A percentile compares a stretch with the other conserved stretches of the same genome.
phyloP scores from a whole-genome alignment of 2,113 vertebrate genomes.

The Aptenodytes forsteri region DNA sequence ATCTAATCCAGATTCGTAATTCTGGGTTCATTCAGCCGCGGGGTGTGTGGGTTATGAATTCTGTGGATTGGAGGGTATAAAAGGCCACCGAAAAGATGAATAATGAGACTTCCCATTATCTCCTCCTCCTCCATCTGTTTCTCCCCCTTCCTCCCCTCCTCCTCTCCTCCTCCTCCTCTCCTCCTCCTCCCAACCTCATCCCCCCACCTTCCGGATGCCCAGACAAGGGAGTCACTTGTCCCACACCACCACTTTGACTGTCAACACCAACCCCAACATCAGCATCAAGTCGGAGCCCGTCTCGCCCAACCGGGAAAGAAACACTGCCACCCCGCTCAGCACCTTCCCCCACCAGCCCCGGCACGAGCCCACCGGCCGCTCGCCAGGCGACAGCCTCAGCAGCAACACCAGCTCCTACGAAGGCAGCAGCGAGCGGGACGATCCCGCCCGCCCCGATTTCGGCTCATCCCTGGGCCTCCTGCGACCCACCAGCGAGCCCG shows the following conservation, averaged over 20 bases:
- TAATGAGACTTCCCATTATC: constrained; percentile 16
- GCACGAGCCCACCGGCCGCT: constrained; percentile 84
- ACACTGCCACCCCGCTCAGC: constrained; percentile 83
- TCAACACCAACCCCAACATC: constrained; percentile 90
- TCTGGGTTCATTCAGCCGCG: rapidly evolving
- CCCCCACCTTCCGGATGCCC: not conserved
- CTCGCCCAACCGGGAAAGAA: constrained; percentile 90
- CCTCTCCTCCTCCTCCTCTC: not conserved
- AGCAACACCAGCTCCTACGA: constrained; percentile 93
- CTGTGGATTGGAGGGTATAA: not conserved
- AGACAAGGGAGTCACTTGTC: constrained; percentile 89
- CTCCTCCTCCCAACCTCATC: not conserved
- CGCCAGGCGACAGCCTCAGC: constrained; percentile 91
- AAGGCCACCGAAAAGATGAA: not conserved
- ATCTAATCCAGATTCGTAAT: not conserved
- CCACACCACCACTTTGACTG: constrained; percentile 90
- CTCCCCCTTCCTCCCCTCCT: not conserved
- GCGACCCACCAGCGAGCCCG: constrained; percentile 79
- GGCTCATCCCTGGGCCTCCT: constrained; percentile 83
- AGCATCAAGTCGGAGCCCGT: constrained; percentile 97
- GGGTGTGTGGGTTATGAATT: not conserved
- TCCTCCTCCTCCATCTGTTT: not conserved
- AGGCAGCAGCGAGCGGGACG: constrained; percentile 90
- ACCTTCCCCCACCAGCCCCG: constrained; percentile 81
- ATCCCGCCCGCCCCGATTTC: constrained; percentile 80